Base-by-base conservation (phyloP, 2,888 invertebrate species). In the Steinernema carpocapsae region DNA sequence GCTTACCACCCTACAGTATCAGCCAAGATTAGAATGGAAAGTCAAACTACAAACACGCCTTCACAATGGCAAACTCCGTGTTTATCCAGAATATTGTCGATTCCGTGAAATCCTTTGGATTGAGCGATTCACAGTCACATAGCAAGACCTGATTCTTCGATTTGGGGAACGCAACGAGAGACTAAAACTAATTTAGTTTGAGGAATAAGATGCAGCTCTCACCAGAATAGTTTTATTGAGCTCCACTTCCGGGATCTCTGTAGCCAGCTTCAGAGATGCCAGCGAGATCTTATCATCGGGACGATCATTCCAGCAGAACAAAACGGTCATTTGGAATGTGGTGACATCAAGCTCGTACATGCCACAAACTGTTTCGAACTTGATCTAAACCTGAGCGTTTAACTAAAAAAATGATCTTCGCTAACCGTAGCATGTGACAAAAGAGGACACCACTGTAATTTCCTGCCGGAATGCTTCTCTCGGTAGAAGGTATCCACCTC, bases 401-500 rank as follows among this genome's bases (percentile, higher is more conserved):
- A 19, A 3, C 10, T 37, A 3, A 70, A n/a, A 29, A 42, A 42
- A n/a, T 45, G 7, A 64, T 14, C 10, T 17, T 56, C 37, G 37
- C 74, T 59, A 59, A 92, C 92, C 77, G 96, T 96, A 83, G 97
- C 99, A 89, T 97, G 97, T 80, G 97, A 96, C 97, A 97, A 97
- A 87, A 97, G 96, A 90, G 99, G 97, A 89, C 97, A 91, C 99
- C 99, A 99, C 89, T 96, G 95, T 76, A 99, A 90, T 88, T 97
- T 97, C 74, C 99, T 91, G 10, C 99, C 99, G 84, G 93, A 95
- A 90, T 99, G 97, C 89, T 97, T 96, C 87, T 93, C 94, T 88
- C 94, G 93, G 88, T 99, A 99, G 90, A 97, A 97, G 80, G 97
- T 96, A 90, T 99, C 99, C 29, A 99, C 94, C 90, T 99, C 97